These are phyloP conservation scores for Pandemis corylana DNA, from an alignment of 2,888 invertebrate species.

Conservation along the genomic window DNA sequence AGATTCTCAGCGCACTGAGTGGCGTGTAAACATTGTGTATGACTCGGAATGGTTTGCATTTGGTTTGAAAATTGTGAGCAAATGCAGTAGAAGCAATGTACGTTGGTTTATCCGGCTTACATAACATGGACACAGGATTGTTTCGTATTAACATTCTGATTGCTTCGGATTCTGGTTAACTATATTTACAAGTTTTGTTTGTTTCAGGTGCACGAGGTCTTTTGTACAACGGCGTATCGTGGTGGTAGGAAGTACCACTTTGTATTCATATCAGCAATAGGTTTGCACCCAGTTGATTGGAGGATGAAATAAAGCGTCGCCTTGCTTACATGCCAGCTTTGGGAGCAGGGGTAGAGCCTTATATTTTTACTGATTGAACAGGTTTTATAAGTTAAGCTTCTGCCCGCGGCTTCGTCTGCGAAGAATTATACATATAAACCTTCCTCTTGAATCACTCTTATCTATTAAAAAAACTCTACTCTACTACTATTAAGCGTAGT, in stretches of 20 bases:
- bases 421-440: no score
- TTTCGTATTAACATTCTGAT: conserved; percentile 1
- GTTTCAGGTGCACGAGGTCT: no score
- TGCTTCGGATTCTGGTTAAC: background rate
- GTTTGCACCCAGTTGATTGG: no score
- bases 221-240: background rate
- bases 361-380: background rate
- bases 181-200: background rate
- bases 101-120: background rate
- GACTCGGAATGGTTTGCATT: conserved; percentile 16
- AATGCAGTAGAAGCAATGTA: conserved; percentile 1
- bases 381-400: no score
- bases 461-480: no score
- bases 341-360: background rate
- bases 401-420: no score
- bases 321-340: background rate
- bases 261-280: no score
- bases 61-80: conserved; percentile 9
- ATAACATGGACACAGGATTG: background rate
- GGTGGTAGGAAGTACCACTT: no score
- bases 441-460: no score
- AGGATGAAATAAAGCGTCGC: no score
- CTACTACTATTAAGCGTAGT: no score
- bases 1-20: conserved; percentile 7
- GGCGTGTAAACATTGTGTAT: conserved; percentile 27